phyloP scores from a whole-genome alignment of 2,113 vertebrate genomes.

The Corythornis madagascariensis region DNA sequence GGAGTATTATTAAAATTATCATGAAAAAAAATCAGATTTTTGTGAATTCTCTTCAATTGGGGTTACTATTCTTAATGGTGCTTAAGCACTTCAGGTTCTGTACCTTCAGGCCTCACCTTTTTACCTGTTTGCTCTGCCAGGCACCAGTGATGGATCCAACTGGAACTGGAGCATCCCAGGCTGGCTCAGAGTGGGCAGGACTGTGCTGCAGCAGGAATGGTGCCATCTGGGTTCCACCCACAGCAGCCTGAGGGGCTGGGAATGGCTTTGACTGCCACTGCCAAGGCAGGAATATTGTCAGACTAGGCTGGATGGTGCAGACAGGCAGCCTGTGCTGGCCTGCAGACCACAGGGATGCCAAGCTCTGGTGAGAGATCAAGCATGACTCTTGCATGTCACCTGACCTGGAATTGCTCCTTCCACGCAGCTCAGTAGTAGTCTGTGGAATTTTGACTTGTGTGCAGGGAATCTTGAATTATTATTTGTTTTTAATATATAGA shows the following conservation, averaged over 20 bases:
- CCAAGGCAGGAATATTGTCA: too few species aligned
- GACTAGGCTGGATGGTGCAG: background rate
- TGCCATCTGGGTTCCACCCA: background rate
- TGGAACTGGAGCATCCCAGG: background rate
- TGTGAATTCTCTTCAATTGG: conserved; percentile 51
- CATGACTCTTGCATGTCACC: background rate
- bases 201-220: accelerated
- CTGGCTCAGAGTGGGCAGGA: background rate
- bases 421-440: background rate
- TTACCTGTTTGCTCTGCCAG: background rate
- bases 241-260: too few species aligned
- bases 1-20: conserved; percentile 51
- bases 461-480: background rate
- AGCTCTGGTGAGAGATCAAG: background rate
- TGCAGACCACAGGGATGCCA: background rate
- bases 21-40: conserved; percentile 56
- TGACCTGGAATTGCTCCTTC: background rate
- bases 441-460: background rate
- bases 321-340: background rate
- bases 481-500: background rate
- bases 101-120: background rate
- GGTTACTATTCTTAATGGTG: background rate
- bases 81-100: background rate
- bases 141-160: background rate
- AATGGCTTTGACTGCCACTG: too few species aligned